Evolutionary conservation across 2,888 invertebrate species (phyloP).

Genomic region (Quadroppia sp.): DNA sequence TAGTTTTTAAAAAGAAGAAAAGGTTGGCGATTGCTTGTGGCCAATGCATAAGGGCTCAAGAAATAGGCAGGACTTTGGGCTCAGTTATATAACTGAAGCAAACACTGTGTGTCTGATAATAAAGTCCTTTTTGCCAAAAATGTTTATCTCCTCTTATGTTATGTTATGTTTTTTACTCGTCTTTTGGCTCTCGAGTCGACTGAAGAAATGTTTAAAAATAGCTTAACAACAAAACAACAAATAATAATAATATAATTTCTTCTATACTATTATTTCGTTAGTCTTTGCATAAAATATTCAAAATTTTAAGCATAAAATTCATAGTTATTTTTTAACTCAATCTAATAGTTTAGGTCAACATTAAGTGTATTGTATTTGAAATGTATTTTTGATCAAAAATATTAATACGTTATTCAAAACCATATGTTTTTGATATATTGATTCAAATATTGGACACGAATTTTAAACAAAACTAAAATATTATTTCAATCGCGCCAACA

Average conservation of each 20-base stretch:
- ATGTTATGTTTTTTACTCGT: not conserved
- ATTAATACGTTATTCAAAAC: not conserved
- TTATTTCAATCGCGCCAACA: too few relatives aligned
- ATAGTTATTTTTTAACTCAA: too few relatives aligned
- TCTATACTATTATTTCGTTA: not conserved
- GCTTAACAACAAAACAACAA: constrained; percentile 18
- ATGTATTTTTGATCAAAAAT: not conserved
- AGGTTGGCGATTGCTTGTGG: constrained; percentile 37
- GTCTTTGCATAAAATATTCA: not conserved
- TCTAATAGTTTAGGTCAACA: constrained; percentile 32
- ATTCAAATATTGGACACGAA: too few relatives aligned
- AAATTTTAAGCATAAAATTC: too few relatives aligned
- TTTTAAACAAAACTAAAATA: too few relatives aligned
- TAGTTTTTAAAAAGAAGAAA: constrained; percentile 6
- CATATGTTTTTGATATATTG: not conserved
- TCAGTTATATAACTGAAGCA: constrained; percentile 30
- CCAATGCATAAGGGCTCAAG: constrained; percentile 38
- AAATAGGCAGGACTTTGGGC: constrained; percentile 28
- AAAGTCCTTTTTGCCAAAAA: constrained; percentile 16
- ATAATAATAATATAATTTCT: not conserved
- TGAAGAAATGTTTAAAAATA: constrained; percentile 29
- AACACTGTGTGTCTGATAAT: constrained; percentile 25
- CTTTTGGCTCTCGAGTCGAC: not conserved
- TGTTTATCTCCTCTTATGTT: constrained; percentile 31
- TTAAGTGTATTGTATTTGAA: not conserved